phyloP scores from a whole-genome alignment of 2,113 vertebrate genomes.

The Pica pica region DNA sequence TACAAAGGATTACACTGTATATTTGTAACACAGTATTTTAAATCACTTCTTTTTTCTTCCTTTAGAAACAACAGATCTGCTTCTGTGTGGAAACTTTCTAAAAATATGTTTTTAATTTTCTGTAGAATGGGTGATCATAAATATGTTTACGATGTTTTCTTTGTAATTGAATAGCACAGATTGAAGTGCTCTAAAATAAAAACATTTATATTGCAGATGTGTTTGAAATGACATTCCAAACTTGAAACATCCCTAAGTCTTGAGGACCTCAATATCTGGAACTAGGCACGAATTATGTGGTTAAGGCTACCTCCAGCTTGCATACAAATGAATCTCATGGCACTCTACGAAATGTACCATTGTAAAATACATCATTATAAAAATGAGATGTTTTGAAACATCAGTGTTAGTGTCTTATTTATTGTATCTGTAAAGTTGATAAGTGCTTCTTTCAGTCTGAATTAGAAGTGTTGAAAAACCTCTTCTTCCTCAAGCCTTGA shows the following conservation, averaged over 20 bases:
- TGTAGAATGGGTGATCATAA: constrained; percentile 28
- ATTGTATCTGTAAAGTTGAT: not conserved
- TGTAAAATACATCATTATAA: not conserved
- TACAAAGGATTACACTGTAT: not conserved
- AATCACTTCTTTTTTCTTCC: not conserved
- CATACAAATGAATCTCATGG: not conserved
- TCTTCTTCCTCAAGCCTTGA: not conserved
- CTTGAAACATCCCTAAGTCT: not conserved
- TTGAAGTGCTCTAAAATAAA: constrained; percentile 31
- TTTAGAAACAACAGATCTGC: constrained; percentile 21
- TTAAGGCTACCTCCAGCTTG: not conserved
- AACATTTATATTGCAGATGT: constrained; percentile 9
- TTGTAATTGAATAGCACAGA: constrained; percentile 40
- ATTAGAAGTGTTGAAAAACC: not conserved
- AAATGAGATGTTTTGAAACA: not conserved
- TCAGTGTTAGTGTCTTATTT: not conserved
- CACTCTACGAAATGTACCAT: not conserved
- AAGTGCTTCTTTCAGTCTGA: not conserved
- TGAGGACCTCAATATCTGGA: not conserved
- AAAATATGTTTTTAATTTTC: constrained; percentile 45
- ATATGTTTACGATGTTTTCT: constrained; percentile 35
- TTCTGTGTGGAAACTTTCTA: constrained; percentile 17
- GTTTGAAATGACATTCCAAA: constrained; percentile 26
- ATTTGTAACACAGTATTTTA: not conserved
- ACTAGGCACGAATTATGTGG: not conserved